Evolutionary conservation across 2,113 vertebrate genomes (phyloP).

Genomic region (Speoplatyrhinus poulsoni): DNA sequence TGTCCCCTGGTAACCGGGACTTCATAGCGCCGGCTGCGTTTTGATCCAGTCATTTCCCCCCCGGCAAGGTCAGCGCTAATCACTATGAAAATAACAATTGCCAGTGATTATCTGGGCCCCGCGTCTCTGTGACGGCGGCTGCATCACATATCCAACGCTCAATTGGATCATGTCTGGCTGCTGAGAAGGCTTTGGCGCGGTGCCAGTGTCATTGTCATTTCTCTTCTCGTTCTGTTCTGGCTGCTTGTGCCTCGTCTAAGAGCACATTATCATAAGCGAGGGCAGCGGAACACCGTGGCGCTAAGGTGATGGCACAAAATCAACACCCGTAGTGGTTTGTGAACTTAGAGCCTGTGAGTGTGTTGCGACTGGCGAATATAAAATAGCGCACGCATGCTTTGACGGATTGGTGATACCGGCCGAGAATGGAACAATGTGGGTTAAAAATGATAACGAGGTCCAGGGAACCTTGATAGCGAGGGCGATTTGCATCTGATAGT

Average conservation of each 20-base stretch:
- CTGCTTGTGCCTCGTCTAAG: conserved; percentile 56
- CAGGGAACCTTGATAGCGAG: too few relatives aligned
- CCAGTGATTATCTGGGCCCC: conserved; percentile 52
- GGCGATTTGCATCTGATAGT: conserved; percentile 29
- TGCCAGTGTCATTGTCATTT: conserved; percentile 59
- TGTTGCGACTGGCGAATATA: too few relatives aligned
- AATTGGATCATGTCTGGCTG: conserved; percentile 55
- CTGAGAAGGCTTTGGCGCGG: conserved; percentile 47
- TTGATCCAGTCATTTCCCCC: conserved; percentile 50
- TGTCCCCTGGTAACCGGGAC: conserved; percentile 52
- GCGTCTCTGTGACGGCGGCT: conserved; percentile 28
- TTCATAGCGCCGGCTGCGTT: conserved; percentile 26
- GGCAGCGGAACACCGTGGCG: conserved; percentile 34
- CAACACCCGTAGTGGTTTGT: conserved; percentile 28
- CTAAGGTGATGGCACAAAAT: conserved; percentile 59
- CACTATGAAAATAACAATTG: conserved; percentile 58
- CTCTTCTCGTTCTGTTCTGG: conserved; percentile 44
- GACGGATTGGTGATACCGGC: too few relatives aligned
- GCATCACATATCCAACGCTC: conserved; percentile 38
- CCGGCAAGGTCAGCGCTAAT: conserved; percentile 63
- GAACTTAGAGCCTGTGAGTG: conserved; percentile 7
- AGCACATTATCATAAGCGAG: conserved; percentile 59
- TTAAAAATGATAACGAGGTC: too few relatives aligned
- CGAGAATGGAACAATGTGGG: too few relatives aligned
- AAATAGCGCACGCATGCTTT: too few relatives aligned